Base-by-base conservation (phyloP, 2,113 vertebrate genomes). In the Melanostigma gelatinosum region DNA sequence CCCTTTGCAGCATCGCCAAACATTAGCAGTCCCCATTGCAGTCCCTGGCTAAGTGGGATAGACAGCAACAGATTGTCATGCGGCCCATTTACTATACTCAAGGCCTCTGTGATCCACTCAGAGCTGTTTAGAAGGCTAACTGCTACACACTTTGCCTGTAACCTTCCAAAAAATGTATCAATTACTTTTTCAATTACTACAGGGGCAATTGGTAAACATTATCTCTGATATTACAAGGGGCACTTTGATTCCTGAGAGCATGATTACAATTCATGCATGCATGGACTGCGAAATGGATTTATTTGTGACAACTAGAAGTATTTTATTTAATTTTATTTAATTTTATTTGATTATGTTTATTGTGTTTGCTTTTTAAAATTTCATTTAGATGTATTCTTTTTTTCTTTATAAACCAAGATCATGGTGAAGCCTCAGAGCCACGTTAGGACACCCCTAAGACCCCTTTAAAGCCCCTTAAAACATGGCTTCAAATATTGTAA, bases 31-130 rank as follows among this genome's bases (percentile, higher is more conserved):
- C 72, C 67, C 75, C 58, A 27, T 68, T 77, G 52, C 74, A 72
- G 80, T 82, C 57, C 61, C 70, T 48, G 60, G 67, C 79, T 91
- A 92, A 94, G 86, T 90, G 85, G 91, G 86, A 90, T 34, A 54
- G 92, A 93, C 92, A 89, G 90, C 87, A 87, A 86, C 87, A 92
- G 89, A 92, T 93, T 94, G 91, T 87, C 63, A 82, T 79, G 85
- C 87, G 87, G 88, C 84, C 85, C 79, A 80, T 89, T 88, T 85
- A 90, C 75, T 75, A 82, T 72, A 66, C 79, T 91, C 64, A 84
- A 87, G 87, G 77, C 80, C 79, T 80, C 77, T 67, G 66, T 80
- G 77, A 86, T 84, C 67, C 85, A 83, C 74, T 82, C 73, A 76
- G 79, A 87, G 75, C 82, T 80, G 80, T 87, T 89, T 85, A 83